Evolutionary conservation across 2,797 vertebrate species (phyloP).

Genomic region (Tragopan temminckii): DNA sequence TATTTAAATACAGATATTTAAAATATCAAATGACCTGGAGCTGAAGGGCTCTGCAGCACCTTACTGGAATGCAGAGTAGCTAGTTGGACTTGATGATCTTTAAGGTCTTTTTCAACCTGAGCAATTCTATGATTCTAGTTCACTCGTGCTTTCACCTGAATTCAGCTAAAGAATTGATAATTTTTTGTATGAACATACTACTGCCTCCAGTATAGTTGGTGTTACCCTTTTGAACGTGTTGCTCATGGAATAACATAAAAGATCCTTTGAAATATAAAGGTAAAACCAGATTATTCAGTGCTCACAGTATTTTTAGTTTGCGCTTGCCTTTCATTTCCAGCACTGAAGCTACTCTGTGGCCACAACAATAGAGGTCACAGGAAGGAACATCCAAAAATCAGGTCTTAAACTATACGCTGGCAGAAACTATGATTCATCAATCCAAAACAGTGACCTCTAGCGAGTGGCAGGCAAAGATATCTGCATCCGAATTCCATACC

Average conservation of each 20-base stretch:
- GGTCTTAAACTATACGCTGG: background rate
- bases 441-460: background rate
- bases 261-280: conserved; percentile 55
- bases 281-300: conserved; percentile 12
- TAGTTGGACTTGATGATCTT: background rate
- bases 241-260: background rate
- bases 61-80: background rate
- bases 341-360: background rate
- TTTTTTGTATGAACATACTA: background rate
- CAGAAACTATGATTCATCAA: background rate
- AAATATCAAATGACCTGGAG: background rate
- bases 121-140: background rate
- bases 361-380: conserved; percentile 32
- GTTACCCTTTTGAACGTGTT: background rate
- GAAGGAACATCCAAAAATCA: background rate
- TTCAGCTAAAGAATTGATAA: background rate
- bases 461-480: background rate
- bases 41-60: background rate
- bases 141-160: background rate
- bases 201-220: background rate
- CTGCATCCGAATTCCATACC: background rate
- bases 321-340: conserved; percentile 21
- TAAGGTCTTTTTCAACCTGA: too few relatives aligned
- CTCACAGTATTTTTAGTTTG: background rate
- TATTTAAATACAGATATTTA: background rate